Evolutionary conservation across 2,113 vertebrate genomes (phyloP), one percentile per base, ranked within the genome.

Genomic region (Motacilla alba): DNA sequence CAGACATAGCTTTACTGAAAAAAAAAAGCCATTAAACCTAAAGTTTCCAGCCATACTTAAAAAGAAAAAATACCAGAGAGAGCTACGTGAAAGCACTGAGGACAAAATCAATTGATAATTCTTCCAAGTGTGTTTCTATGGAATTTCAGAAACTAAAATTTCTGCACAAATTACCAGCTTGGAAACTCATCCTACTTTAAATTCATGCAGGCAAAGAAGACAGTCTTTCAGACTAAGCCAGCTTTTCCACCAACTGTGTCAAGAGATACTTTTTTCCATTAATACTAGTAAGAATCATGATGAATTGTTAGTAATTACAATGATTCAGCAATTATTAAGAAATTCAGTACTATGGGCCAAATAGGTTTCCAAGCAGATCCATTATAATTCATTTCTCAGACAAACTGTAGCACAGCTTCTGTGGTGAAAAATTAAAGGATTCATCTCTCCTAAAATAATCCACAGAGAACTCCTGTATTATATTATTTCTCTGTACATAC

Each of bases 91-190:
- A 85, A 94, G 33, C 33, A 55, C 33, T 31, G 44, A 58, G 63
- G 84, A 73, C 12, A 79, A 90, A 93, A 90, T 15, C n/a, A 87
- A 89, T 33, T 47, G 66, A 62, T 50, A 73, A 55, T 59, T 93
- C 72, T 85, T 91, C 78, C 75, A 94, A 94, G 28, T 2, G 5
- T 37, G 53, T 73, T 93, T 86, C 77, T 78, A 41, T 55, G 35
- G 64, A 93, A 90, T 81, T 90, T 94, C 64, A 88, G 68, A 86
- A 90, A 84, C 33, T 44, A 64, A 88, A 83, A 92, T 67, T 95
- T 81, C 39, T 92, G 27, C 68, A 91, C 0, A 2, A 70, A 80
- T 87, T 87, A 80, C 30, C 64, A 88, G n/a, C 52, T 85, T 90
- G 82, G 87, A 91, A 94, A 87, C 22, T 67, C 60, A 73, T 52